These are phyloP conservation scores for Megaceryle torquata DNA, from an alignment of 2,113 vertebrate genomes.

Conservation along the genomic window DNA sequence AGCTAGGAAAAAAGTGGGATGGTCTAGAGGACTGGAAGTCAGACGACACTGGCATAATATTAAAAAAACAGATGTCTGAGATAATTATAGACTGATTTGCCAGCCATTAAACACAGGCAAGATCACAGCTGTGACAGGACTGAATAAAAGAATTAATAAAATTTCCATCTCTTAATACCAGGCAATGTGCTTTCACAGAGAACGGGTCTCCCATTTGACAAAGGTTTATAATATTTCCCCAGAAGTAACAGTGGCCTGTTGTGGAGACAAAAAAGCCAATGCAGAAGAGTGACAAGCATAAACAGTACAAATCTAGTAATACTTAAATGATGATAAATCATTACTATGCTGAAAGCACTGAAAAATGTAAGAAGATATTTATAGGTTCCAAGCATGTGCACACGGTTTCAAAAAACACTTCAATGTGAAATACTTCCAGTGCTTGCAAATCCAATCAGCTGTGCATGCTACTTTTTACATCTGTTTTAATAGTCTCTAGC, in stretches of 20 bases:
- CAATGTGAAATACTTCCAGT: neutral
- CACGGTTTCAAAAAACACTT: neutral
- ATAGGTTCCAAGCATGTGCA: neutral
- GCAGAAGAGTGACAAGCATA: neutral
- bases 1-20: neutral
- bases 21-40: neutral
- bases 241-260: neutral
- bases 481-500: neutral
- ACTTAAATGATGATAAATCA: neutral
- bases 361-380: slow-evolving; percentile 22
- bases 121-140: slow-evolving; percentile 32
- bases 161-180: slow-evolving; percentile 23
- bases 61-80: neutral
- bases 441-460: neutral
- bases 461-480: neutral
- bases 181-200: neutral
- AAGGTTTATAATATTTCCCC: neutral
- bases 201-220: neutral
- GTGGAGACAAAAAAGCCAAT: neutral
- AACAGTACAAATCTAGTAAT: neutral
- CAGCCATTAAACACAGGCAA: slow-evolving; percentile 22
- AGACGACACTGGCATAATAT: neutral
- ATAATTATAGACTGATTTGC: slow-evolving; percentile 33
- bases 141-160: slow-evolving; percentile 34
- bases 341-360: slow-evolving; percentile 30